phyloP scores from a whole-genome alignment of 2,113 vertebrate species.

The Gadus macrocephalus region DNA sequence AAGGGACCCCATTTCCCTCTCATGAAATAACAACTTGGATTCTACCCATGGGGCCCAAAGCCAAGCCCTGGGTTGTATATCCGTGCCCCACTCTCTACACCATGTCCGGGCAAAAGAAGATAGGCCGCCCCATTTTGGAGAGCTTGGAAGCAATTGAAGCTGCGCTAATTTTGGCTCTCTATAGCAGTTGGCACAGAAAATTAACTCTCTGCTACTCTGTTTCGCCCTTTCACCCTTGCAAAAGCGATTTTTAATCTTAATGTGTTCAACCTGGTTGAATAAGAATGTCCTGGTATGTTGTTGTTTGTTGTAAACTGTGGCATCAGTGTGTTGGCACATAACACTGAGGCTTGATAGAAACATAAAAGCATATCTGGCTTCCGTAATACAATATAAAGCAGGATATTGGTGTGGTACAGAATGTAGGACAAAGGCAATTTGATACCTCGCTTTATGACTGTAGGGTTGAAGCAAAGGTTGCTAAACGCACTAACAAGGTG shows the following conservation, averaged over 20 bases:
- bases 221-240: not conserved
- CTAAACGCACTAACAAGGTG: no score
- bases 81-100: not conserved
- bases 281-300: constrained; percentile 27
- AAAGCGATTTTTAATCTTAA: no score
- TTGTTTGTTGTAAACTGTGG: constrained; percentile 15
- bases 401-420: no score
- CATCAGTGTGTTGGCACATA: no score
- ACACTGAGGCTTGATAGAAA: no score
- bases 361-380: no score
- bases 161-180: constrained; percentile 48
- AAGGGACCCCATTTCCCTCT: not conserved
- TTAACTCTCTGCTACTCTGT: not conserved
- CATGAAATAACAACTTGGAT: not conserved
- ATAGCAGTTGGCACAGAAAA: constrained; percentile 38
- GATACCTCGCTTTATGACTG: no score
- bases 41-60: not conserved
- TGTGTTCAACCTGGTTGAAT: constrained; percentile 29
- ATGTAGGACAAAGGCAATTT: no score
- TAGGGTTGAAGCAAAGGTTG: no score
- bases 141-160: constrained; percentile 48
- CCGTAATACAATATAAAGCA: no score
- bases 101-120: constrained; percentile 16
- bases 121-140: constrained; percentile 41
- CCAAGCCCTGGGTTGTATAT: constrained; percentile 23